Evolutionary conservation across 2,113 vertebrate genomes (phyloP), one percentile per base, ranked within the genome.

Genomic region (Archilochus colubris): DNA sequence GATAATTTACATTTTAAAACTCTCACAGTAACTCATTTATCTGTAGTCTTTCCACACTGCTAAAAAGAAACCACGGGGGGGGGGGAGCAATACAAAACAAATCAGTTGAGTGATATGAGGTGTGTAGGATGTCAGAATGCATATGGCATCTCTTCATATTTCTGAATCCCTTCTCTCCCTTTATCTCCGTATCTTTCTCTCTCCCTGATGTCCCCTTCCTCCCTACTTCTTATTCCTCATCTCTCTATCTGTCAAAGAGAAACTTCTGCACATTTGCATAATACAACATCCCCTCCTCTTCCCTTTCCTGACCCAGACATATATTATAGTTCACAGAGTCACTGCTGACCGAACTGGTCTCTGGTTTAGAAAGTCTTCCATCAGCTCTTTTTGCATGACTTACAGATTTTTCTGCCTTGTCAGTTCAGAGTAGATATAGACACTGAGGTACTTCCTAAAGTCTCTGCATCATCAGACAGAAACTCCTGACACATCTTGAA

Each of bases 171-270:
- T n/a, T 16, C 15, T 36, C 44, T 81, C 30, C 23, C 40, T 53
- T 10, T 54, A 6, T 48, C 46, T 48, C 46, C 22, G 19, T 48
- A 21, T 48, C 46, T 48, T 15, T 24, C 10, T 57, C 10, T 14
- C 23, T 51, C 27, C 14, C 18, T 6, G 7, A 33, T 18, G 9
- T 4, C 2, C 6, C 19, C 4, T 2, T 2, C 9, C 17, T 1
- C 1, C 38, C 11, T 5, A 0, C 12, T 67, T 57, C 27, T 58
- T 40, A 19, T 51, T 91, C 54, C 38, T 69, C n/a, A 44, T 13
- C n/a, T 70, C 14, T 57, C 27, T 21, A 20, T 70, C 50, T 86
- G 44, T 57, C 68, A 73, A 31, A 48, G 40, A 86, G n/a, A 23
- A 91, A 82, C 51, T 78, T 87, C 51, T 76, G 31, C 25, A 64